Conservation (phyloP, 2,113 vertebrate species). For the Ursus arctos region DNA sequence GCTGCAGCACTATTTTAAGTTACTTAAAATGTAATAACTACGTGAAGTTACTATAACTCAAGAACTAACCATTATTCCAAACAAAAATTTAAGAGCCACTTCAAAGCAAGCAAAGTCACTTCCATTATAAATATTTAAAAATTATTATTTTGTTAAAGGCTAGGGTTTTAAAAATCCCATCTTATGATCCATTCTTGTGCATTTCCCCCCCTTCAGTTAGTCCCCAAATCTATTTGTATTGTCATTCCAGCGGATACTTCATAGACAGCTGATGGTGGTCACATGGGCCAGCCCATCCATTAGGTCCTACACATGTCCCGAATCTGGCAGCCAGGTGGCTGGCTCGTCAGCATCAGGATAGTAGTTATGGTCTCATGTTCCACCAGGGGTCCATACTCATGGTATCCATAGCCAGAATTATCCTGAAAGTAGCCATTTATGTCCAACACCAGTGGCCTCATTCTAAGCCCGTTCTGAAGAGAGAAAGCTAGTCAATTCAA, state of each 20-base stretch:
- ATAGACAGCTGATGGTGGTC: slow-evolving; percentile 97
- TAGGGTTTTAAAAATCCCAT: not conserved
- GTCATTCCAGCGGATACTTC: slow-evolving; percentile 89
- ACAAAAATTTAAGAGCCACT: slow-evolving; percentile 89
- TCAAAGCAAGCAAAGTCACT: slow-evolving; percentile 95
- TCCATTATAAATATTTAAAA: slow-evolving; percentile 93
- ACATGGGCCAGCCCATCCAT: slow-evolving; percentile 93
- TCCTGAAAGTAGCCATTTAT: slow-evolving; percentile 94
- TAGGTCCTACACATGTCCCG: slow-evolving; percentile 94
- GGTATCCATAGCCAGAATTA: slow-evolving; percentile 93
- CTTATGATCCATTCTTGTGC: not conserved
- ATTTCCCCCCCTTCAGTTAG: not conserved
- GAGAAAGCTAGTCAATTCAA: slow-evolving; percentile 93
- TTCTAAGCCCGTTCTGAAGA: slow-evolving; percentile 96
- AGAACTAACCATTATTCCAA: slow-evolving; percentile 91
- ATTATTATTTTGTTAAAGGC: not conserved
- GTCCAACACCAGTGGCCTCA: slow-evolving; percentile 93
- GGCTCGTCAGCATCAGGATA: slow-evolving; percentile 94
- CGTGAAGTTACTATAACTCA: slow-evolving; percentile 89
- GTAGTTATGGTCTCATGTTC: slow-evolving; percentile 94
- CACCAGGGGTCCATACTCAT: slow-evolving; percentile 96
- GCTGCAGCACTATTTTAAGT: slow-evolving; percentile 89
- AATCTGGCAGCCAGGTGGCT: slow-evolving; percentile 95
- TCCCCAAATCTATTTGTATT: not conserved
- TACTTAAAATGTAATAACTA: not conserved